These are phyloP conservation scores for Sandelia bainsii DNA, from an alignment of 2,797 vertebrate species.

Conservation along the genomic window DNA sequence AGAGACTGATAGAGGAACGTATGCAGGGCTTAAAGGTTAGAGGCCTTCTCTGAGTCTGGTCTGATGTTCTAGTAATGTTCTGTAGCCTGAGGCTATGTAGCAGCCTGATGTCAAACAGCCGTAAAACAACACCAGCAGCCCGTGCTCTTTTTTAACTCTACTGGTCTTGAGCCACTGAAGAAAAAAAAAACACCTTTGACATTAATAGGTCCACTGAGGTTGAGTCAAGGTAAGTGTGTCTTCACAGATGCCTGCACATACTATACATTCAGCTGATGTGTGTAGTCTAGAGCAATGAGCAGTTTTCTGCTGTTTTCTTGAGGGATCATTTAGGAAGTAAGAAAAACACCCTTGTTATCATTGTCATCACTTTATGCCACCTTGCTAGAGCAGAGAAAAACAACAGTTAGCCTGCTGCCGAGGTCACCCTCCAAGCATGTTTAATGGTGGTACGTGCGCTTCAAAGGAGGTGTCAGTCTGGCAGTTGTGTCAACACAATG, in stretches of 20 bases:
- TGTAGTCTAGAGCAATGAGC: slow-evolving; percentile 53
- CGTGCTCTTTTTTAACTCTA: slow-evolving; percentile 58
- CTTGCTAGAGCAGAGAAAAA: slow-evolving; percentile 72
- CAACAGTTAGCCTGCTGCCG: slow-evolving; percentile 73
- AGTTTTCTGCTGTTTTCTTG: slow-evolving; percentile 63
- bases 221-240: slow-evolving; percentile 66
- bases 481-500: slow-evolving; percentile 73
- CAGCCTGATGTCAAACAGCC: slow-evolving; percentile 64
- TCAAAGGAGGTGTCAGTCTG: slow-evolving; percentile 77
- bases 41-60: slow-evolving; percentile 40
- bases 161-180: slow-evolving; percentile 67
- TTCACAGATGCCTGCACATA: slow-evolving; percentile 55
- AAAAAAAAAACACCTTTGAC: slow-evolving; percentile 73
- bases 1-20: slow-evolving; percentile 24
- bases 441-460: slow-evolving; percentile 55
- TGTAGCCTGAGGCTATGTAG: slow-evolving; percentile 50
- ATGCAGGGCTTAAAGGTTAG: slow-evolving; percentile 24
- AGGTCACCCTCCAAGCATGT: slow-evolving; percentile 64
- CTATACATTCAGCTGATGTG: slow-evolving; percentile 39
- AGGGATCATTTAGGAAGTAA: slow-evolving; percentile 81
- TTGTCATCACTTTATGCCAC: slow-evolving; percentile 80
- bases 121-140: slow-evolving; percentile 74
- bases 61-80: slow-evolving; percentile 18
- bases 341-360: slow-evolving; percentile 82
- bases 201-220: slow-evolving; percentile 77